Evolutionary conservation across 2,888 invertebrate species (phyloP).

Genomic region (Mesorhabditis belari): DNA sequence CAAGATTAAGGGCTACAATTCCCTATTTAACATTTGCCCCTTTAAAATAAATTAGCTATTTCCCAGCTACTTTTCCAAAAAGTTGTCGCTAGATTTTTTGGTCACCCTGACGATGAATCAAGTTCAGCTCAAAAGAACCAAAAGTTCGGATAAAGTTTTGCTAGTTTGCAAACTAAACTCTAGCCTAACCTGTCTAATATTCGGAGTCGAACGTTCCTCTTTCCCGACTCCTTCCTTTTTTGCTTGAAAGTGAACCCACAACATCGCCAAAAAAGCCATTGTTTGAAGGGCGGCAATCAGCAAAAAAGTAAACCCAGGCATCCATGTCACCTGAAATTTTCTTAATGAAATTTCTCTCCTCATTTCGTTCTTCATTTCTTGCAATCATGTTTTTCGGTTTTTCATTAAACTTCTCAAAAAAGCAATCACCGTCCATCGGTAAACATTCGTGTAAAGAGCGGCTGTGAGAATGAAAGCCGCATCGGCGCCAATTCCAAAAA

Average conservation of each 20-base stretch:
- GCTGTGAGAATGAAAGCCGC: constrained; percentile 28
- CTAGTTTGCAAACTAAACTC: no score
- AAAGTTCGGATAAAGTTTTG: no score
- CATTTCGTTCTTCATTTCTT: background rate
- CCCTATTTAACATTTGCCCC: no score
- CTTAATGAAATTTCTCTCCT: background rate
- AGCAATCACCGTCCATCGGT: constrained; percentile 10
- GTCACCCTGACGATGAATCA: no score
- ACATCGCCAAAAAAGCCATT: constrained; percentile 16
- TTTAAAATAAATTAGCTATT: no score
- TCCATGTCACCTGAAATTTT: constrained; percentile 14
- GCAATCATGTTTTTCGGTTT: no score
- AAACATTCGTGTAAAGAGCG: constrained; percentile 23
- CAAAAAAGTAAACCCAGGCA: constrained; percentile 28
- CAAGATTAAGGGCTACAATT: no score
- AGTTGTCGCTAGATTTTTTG: no score
- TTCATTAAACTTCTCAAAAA: no score
- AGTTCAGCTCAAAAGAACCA: no score
- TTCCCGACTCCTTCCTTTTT: constrained; percentile 18
- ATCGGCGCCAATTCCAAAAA: constrained; percentile 33
- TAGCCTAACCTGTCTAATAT: background rate
- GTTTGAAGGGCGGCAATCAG: constrained; percentile 21
- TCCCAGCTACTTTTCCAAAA: no score
- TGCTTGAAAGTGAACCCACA: constrained; percentile 29
- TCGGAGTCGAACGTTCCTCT: background rate